A percentile compares a stretch with the other conserved stretches of the same genome.
phyloP scores from a whole-genome alignment of 2,888 invertebrate species.

The Xestia sexstrigata region DNA sequence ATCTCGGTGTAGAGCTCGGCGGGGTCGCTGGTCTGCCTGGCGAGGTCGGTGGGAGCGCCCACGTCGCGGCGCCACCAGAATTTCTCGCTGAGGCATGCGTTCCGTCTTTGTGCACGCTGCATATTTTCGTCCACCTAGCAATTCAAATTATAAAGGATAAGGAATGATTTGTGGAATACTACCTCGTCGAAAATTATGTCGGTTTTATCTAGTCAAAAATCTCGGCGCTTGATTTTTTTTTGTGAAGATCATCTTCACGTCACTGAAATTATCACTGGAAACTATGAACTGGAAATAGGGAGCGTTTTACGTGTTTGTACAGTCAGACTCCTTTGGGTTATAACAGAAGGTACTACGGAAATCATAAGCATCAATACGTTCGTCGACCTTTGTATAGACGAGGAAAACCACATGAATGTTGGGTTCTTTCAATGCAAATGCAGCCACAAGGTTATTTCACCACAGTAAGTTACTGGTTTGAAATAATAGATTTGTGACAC shows the following conservation, averaged over 20 bases:
- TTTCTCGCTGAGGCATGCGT: constrained; percentile 95
- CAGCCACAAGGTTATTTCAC: constrained; percentile 16
- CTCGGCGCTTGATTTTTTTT: too few relatives aligned
- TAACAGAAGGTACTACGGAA: not conserved
- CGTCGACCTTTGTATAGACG: not conserved
- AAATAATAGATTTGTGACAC: not conserved
- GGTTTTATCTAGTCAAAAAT: not conserved
- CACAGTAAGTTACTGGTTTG: constrained; percentile 16
- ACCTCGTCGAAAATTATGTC: not conserved
- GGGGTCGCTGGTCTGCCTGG: constrained; percentile 78
- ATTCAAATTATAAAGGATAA: not conserved
- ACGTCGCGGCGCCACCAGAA: constrained; percentile 98
- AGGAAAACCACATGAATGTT: not conserved
- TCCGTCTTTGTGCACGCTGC: constrained; percentile 97
- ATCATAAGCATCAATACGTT: constrained; percentile 3
- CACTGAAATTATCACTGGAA: not conserved
- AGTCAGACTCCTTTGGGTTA: not conserved
- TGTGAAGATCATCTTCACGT: not conserved
- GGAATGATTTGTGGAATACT: not conserved
- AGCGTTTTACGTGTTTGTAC: not conserved
- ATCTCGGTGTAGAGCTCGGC: constrained; percentile 92
- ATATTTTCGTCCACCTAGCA: constrained; percentile 97
- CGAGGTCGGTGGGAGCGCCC: constrained; percentile 79
- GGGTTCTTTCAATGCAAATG: constrained; percentile 1
- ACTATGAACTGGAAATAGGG: not conserved